Conservation (phyloP, 2,113 vertebrate species). For the Microcebus lehilahytsara region DNA sequence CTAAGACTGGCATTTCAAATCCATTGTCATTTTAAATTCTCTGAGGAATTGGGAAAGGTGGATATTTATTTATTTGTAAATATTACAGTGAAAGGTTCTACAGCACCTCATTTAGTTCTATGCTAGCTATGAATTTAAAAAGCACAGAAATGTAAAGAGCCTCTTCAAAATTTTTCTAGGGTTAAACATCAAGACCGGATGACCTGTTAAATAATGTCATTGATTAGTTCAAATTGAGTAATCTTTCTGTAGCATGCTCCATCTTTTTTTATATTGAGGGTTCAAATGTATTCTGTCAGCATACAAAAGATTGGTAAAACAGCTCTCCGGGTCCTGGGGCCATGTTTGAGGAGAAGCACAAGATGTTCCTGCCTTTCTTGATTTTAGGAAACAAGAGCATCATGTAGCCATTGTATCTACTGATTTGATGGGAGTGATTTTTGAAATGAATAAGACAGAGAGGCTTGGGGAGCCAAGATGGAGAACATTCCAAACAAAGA, state of each 20-base stretch:
- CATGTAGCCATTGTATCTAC: neutral
- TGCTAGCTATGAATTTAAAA: constrained; percentile 21
- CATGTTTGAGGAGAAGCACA: neutral
- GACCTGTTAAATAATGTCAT: constrained; percentile 24
- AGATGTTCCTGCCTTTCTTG: neutral
- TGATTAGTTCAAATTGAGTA: neutral
- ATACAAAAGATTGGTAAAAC: neutral
- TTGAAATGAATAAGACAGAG: neutral
- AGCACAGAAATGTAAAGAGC: neutral
- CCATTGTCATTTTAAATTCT: constrained; percentile 47
- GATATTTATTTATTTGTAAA: constrained; percentile 34
- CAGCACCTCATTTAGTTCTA: neutral
- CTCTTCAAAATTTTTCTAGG: neutral
- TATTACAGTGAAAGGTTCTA: constrained; percentile 26
- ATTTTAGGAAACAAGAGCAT: neutral
- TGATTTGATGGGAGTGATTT: neutral
- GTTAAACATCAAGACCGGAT: neutral
- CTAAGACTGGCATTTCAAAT: constrained; percentile 45
- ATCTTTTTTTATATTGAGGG: constrained; percentile 9
- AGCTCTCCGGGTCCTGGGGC: too few relatives aligned
- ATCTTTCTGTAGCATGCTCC: neutral
- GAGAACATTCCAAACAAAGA: neutral
- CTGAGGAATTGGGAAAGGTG: neutral
- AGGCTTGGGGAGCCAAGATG: neutral
- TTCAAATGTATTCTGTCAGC: constrained; percentile 12